Conservation (phyloP, 1,140 invertebrate genomes). For the Caenorhabditis tropicalis region DNA sequence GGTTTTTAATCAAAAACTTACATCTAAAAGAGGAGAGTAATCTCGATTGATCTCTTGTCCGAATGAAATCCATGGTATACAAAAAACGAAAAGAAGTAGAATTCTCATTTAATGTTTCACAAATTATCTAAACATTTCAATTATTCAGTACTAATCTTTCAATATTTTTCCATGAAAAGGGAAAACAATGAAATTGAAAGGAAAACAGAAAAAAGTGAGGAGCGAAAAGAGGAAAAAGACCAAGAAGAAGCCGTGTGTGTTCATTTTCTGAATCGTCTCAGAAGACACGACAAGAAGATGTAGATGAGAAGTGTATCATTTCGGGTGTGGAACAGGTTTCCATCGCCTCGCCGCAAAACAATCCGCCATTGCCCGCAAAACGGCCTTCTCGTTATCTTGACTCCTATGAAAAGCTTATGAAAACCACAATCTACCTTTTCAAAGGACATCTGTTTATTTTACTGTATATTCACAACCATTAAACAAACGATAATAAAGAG, state of each 20-base stretch:
- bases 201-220: slow-evolving; percentile 10
- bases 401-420: background rate
- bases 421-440: background rate
- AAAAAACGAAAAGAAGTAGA: background rate
- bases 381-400: slow-evolving; percentile 1
- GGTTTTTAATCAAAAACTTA: background rate
- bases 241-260: slow-evolving; percentile 16
- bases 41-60: slow-evolving; percentile 41
- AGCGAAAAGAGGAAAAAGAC: slow-evolving; percentile 20
- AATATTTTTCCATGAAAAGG: background rate
- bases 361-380: slow-evolving; percentile 27
- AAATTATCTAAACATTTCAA: background rate
- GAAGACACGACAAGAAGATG: slow-evolving; percentile 24
- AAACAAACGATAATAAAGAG: background rate
- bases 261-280: slow-evolving; percentile 41
- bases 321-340: slow-evolving; percentile 13
- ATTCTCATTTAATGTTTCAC: background rate
- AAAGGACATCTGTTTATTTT: background rate
- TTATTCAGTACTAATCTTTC: too few relatives aligned
- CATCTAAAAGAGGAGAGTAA: slow-evolving; percentile 47
- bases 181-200: background rate
- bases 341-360: slow-evolving; percentile 5
- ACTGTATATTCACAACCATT: background rate
- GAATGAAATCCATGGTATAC: background rate
- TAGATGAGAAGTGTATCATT: slow-evolving; percentile 38